These are phyloP conservation scores for Pitta sordida DNA, from an alignment of 2,113 vertebrate genomes.

Conservation along the genomic window DNA sequence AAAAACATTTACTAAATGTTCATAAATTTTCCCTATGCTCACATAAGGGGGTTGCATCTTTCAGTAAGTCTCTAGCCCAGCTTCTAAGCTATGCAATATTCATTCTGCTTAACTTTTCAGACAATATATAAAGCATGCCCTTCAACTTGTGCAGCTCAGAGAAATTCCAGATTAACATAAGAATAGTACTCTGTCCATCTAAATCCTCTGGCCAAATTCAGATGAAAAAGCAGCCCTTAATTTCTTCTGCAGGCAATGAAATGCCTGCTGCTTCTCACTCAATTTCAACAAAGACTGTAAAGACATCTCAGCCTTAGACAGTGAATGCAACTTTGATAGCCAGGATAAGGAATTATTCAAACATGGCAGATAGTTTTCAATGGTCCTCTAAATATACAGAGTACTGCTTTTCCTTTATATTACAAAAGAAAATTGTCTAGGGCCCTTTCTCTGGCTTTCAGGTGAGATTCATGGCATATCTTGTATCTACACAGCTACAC, in stretches of 20 bases:
- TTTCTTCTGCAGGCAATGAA: not conserved
- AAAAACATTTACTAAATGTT: not conserved
- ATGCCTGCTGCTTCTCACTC: not conserved
- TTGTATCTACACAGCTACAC: not conserved
- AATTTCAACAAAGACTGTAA: not conserved
- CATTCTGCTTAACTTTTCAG: not conserved
- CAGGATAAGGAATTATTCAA: not conserved
- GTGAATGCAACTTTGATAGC: not conserved
- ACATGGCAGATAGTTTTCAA: not conserved
- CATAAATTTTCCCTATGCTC: not conserved
- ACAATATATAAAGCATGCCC: not conserved
- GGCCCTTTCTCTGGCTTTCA: not conserved
- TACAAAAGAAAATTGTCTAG: not conserved
- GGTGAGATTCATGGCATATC: not conserved
- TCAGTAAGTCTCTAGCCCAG: not conserved
- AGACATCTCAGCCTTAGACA: not conserved
- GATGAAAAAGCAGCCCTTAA: not conserved
- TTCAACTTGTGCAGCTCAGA: not conserved
- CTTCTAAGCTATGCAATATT: not conserved
- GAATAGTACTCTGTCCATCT: not conserved
- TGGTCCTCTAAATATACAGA: not conserved
- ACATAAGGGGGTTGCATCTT: not conserved
- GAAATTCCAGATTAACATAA: not conserved
- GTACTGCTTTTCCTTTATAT: not conserved
- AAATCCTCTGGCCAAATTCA: not conserved